Evolutionary conservation across 2,797 vertebrate species (phyloP).

Genomic region (Neoniphon sammara): DNA sequence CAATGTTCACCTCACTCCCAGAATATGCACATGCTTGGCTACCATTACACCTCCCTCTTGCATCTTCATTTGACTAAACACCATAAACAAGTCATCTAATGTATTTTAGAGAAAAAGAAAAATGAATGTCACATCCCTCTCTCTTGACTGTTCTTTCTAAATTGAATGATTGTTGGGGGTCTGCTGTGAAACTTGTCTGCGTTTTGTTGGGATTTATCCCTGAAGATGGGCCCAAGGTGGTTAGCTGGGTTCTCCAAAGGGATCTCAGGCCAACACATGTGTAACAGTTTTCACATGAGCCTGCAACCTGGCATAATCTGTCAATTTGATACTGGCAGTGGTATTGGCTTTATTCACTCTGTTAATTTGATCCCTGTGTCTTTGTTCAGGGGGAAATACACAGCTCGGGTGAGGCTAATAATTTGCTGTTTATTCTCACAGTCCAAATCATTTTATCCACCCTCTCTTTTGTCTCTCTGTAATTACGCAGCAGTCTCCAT

Average conservation of each 20-base stretch:
- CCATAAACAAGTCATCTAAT: slow-evolving; percentile 79
- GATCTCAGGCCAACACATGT: slow-evolving; percentile 69
- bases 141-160: slow-evolving; percentile 86
- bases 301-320: slow-evolving; percentile 64
- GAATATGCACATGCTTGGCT: slow-evolving; percentile 82
- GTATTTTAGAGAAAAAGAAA: slow-evolving; percentile 83
- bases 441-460: slow-evolving; percentile 82
- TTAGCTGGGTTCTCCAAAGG: slow-evolving; percentile 57
- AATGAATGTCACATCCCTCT: slow-evolving; percentile 90
- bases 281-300: slow-evolving; percentile 57
- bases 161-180: slow-evolving; percentile 69
- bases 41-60: slow-evolving; percentile 59
- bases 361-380: slow-evolving; percentile 46
- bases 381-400: slow-evolving; percentile 70
- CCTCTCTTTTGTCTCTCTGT: slow-evolving; percentile 72
- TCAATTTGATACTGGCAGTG: slow-evolving; percentile 60
- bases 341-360: slow-evolving; percentile 32
- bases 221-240: slow-evolving; percentile 47
- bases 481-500: slow-evolving; percentile 71
- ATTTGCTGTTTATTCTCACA: slow-evolving; percentile 71
- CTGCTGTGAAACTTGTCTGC: slow-evolving; percentile 69
- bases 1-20: slow-evolving; percentile 80
- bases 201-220: slow-evolving; percentile 45
- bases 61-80: slow-evolving; percentile 71
- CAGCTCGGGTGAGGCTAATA: slow-evolving; percentile 65